Evolutionary conservation across 2,797 vertebrate genomes (phyloP).

Genomic region (Gobio occitaniae): DNA sequence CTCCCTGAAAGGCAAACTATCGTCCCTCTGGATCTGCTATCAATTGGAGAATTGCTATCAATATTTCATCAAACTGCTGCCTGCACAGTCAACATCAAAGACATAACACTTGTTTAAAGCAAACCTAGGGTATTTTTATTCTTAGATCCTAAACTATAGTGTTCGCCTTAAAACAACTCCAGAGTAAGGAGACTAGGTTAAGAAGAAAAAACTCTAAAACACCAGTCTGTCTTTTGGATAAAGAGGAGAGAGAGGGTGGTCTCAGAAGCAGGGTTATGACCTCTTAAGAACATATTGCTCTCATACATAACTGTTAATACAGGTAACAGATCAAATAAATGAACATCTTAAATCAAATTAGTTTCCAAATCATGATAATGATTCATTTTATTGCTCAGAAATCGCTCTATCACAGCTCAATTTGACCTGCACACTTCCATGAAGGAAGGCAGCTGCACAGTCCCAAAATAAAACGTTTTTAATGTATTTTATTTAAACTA

Average conservation of each 20-base stretch:
- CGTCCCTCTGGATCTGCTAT: constrained; percentile 77
- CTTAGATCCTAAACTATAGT: constrained; percentile 68
- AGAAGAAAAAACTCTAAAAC: background rate
- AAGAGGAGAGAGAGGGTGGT: constrained; percentile 9
- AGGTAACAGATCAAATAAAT: background rate
- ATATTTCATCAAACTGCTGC: constrained; percentile 84
- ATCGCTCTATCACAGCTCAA: background rate
- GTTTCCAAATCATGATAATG: background rate
- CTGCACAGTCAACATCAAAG: constrained; percentile 81
- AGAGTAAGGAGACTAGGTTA: too few relatives aligned
- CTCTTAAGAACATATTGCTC: background rate
- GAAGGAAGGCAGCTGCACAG: too few relatives aligned
- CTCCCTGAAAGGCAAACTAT: constrained; percentile 67
- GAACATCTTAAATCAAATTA: background rate
- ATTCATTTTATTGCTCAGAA: background rate
- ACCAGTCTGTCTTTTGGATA: constrained; percentile 22
- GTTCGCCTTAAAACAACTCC: constrained; percentile 10
- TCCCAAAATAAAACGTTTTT: too few relatives aligned
- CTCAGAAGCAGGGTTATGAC: background rate
- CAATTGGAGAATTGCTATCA: constrained; percentile 73
- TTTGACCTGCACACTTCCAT: background rate
- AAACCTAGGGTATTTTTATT: constrained; percentile 74
- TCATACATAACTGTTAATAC: background rate
- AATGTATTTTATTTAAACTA: too few relatives aligned
- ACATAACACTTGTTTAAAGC: constrained; percentile 72